phyloP scores from a whole-genome alignment of 2,888 invertebrate species.

The Aleiodes testaceus region DNA sequence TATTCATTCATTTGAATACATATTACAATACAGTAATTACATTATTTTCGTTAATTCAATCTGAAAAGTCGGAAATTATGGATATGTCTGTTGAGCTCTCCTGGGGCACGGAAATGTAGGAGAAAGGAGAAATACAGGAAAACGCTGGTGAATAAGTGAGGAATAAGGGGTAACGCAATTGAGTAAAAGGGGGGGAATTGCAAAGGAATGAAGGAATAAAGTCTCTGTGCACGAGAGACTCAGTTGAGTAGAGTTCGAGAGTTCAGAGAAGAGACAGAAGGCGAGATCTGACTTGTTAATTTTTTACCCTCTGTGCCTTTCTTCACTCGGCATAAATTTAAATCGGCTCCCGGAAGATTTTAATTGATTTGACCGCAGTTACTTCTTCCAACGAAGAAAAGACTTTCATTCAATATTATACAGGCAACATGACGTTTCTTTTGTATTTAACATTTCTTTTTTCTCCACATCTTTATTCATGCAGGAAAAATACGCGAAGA shows the following conservation, averaged over 20 bases:
- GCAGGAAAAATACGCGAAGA: conserved; percentile 29
- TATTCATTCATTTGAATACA: not conserved
- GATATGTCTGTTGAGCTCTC: conserved; percentile 13
- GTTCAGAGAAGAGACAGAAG: conserved; percentile 26
- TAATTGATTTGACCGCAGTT: conserved; percentile 27
- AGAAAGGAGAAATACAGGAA: conserved; percentile 11
- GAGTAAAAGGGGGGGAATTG: not conserved
- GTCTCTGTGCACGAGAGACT: conserved; percentile 6
- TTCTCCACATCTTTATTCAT: conserved; percentile 23
- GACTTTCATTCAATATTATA: not conserved
- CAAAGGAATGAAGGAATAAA: conserved; percentile 8
- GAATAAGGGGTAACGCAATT: conserved; percentile 9
- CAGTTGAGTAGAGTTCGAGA: conserved; percentile 19
- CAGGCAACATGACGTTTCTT: not conserved
- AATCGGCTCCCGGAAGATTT: conserved; percentile 24
- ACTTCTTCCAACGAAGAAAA: not conserved
- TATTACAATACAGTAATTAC: conserved; percentile 21
- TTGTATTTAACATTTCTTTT: not conserved
- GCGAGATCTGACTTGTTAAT: conserved; percentile 28
- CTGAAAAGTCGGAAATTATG: conserved; percentile 19
- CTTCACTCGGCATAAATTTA: conserved; percentile 7
- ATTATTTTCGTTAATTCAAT: conserved; percentile 24
- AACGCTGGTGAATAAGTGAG: not conserved
- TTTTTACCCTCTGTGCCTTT: conserved; percentile 2
- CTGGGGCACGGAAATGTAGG: conserved; percentile 2